Conservation (phyloP, 2,113 vertebrate genomes). For the Odocoileus hemionus region DNA sequence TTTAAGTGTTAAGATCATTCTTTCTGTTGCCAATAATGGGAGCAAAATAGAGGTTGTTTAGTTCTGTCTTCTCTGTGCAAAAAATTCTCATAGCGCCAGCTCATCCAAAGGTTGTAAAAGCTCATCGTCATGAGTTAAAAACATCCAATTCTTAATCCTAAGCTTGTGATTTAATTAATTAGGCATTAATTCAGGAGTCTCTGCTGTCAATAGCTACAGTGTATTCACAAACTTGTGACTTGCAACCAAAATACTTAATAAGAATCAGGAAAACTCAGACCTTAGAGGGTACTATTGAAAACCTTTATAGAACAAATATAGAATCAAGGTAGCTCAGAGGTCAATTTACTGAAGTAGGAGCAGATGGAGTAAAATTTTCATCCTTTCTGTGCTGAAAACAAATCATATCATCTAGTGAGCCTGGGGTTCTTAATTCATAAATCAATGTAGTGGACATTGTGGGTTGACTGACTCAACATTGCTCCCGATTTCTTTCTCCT, state of each 20-base stretch:
- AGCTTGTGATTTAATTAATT: neutral
- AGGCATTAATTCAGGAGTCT: neutral
- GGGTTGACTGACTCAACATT: neutral
- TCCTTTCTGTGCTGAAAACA: neutral
- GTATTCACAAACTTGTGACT: neutral
- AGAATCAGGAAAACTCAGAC: neutral
- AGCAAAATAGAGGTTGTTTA: neutral
- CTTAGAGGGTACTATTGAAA: neutral
- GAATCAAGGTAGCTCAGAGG: neutral
- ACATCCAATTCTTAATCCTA: neutral
- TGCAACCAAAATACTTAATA: neutral
- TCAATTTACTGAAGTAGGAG: neutral
- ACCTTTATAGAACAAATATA: neutral
- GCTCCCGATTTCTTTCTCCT: neutral
- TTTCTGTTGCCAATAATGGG: neutral
- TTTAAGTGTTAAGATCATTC: neutral
- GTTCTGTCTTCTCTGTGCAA: neutral
- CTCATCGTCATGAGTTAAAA: neutral
- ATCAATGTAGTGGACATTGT: neutral
- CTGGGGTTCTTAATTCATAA: neutral
- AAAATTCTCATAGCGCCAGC: neutral
- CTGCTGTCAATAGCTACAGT: neutral
- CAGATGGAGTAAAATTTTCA: neutral
- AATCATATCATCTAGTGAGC: neutral
- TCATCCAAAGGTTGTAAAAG: neutral